phyloP scores from a whole-genome alignment of 2,888 invertebrate species.

The Scelioninae gen. 1 region DNA sequence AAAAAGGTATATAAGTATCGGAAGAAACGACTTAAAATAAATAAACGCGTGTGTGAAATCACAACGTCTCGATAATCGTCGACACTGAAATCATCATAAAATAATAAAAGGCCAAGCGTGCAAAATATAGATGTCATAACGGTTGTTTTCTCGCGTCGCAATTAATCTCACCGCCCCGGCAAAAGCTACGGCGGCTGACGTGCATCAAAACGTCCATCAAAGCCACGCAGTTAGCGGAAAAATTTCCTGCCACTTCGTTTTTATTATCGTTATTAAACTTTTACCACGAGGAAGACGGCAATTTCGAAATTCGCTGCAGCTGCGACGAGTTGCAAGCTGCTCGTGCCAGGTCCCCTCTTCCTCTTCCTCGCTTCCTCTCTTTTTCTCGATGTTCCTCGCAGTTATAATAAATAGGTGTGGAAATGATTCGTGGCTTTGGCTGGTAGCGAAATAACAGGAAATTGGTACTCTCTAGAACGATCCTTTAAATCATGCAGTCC shows the following conservation, averaged over 20 bases:
- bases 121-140: conserved; percentile 67
- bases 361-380: conserved; percentile 64
- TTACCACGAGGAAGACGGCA: conserved; percentile 71
- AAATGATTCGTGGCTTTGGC: conserved; percentile 83
- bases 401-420: conserved; percentile 83
- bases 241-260: conserved; percentile 72
- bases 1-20: not conserved
- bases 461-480: conserved; percentile 80
- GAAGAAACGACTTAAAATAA: conserved; percentile 14
- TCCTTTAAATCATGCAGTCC: conserved; percentile 80
- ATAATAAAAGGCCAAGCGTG: conserved; percentile 59
- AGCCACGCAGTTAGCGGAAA: conserved; percentile 68
- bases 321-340: conserved; percentile 74
- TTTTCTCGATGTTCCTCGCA: conserved; percentile 67
- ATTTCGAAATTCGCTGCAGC: conserved; percentile 72
- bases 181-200: conserved; percentile 65
- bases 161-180: conserved; percentile 57
- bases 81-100: conserved; percentile 59
- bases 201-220: conserved; percentile 69
- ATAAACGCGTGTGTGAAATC: conserved; percentile 33
- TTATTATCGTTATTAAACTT: conserved; percentile 74
- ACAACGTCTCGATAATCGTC: conserved; percentile 25
- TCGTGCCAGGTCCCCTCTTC: conserved; percentile 73
- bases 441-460: conserved; percentile 79
- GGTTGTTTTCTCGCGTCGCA: conserved; percentile 65